Percentiles rank a stretch among this genome's conserved stretches.
Conservation (phyloP, 2,797 vertebrate species). For the Arrhamphus sclerolepis region DNA sequence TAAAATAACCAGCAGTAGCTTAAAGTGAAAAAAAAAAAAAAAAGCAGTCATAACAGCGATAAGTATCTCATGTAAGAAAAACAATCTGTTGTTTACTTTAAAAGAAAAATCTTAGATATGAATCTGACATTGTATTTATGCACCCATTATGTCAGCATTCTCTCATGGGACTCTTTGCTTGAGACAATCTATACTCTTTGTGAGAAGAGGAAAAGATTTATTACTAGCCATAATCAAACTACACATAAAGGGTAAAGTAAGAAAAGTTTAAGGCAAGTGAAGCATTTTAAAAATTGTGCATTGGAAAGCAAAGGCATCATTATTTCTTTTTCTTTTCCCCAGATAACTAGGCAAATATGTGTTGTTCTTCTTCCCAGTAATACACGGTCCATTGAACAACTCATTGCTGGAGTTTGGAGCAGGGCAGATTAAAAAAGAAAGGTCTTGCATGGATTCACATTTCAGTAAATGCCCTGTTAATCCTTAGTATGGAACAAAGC, state of each 20-base stretch:
- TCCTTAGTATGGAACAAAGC: slow-evolving; percentile 8
- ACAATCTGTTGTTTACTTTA: too few relatives aligned
- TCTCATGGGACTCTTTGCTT: slow-evolving; percentile 13
- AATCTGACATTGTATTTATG: too few relatives aligned
- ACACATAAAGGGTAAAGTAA: too few relatives aligned
- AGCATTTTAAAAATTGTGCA: too few relatives aligned
- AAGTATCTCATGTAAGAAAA: too few relatives aligned
- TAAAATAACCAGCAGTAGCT: too few relatives aligned
- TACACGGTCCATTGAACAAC: background rate
- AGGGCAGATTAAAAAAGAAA: slow-evolving; percentile 9
- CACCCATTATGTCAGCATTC: slow-evolving; percentile 3
- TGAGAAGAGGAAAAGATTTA: background rate
- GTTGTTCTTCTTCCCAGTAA: background rate
- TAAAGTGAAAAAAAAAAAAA: too few relatives aligned
- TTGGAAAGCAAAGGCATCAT: slow-evolving; percentile 4
- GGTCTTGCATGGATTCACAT: slow-evolving; percentile 6
- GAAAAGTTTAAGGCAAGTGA: too few relatives aligned
- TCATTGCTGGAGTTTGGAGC: slow-evolving; percentile 12
- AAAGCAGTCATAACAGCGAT: too few relatives aligned
- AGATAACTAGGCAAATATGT: background rate
- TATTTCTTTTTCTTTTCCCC: background rate
- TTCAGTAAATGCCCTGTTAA: slow-evolving; percentile 16
- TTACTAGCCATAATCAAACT: too few relatives aligned
- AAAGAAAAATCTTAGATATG: too few relatives aligned
- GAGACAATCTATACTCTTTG: too few relatives aligned